A percentile compares a stretch with the other conserved stretches of the same genome.
Conservation (phyloP, 2,888 invertebrate genomes). For the Pristionchus arcanus region DNA sequence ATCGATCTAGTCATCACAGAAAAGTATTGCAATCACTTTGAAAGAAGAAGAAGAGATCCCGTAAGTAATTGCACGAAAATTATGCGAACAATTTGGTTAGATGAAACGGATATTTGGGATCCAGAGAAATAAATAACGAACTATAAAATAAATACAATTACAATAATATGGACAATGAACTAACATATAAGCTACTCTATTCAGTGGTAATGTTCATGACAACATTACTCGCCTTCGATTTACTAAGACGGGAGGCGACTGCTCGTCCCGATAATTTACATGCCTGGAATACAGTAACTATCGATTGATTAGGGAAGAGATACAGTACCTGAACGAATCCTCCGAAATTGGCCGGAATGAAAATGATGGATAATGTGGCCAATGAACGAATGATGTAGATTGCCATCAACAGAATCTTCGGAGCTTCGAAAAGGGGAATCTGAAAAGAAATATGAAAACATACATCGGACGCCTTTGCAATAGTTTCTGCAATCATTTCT, state of each 20-base stretch:
- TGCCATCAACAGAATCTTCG: not conserved
- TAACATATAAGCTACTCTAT: not conserved
- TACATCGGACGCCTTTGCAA: not conserved
- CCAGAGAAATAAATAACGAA: not conserved
- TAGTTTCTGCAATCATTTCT: not conserved
- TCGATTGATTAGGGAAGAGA: not conserved
- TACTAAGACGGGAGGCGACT: not conserved
- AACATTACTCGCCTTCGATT: slow-evolving; percentile 30
- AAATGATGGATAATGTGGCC: slow-evolving; percentile 43
- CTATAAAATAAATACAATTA: slow-evolving; percentile 1
- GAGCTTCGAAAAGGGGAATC: slow-evolving; percentile 44
- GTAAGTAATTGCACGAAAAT: slow-evolving; percentile 17
- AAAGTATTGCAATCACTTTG: slow-evolving; percentile 3
- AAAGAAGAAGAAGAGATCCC: slow-evolving; percentile 8
- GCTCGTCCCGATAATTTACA: slow-evolving; percentile 36
- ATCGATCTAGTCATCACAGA: slow-evolving; percentile 42
- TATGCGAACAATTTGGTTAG: slow-evolving; percentile 42
- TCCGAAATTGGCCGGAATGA: slow-evolving; percentile 52
- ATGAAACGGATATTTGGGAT: not conserved
- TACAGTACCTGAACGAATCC: slow-evolving; percentile 51
- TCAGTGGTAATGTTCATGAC: slow-evolving; percentile 3
- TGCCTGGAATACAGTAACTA: slow-evolving; percentile 14
- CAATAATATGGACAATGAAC: not conserved
- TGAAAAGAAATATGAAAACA: not conserved
- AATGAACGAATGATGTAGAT: slow-evolving; percentile 48